Evolutionary conservation across 2,888 invertebrate species (phyloP).

Genomic region (Argynnis bischoffii): DNA sequence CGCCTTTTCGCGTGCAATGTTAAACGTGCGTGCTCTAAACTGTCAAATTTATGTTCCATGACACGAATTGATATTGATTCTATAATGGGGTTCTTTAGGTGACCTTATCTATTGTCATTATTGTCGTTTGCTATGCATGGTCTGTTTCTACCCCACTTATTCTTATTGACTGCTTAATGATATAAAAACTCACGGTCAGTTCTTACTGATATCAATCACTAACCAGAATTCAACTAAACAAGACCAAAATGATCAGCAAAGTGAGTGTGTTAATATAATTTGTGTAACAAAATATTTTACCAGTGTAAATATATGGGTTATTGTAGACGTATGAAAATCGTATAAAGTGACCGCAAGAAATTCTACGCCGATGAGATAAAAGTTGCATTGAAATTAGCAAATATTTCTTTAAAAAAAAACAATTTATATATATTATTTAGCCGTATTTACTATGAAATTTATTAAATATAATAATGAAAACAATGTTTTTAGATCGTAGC

Average conservation of each 20-base stretch:
- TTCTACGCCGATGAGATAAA: constrained; percentile 1
- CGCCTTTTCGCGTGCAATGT: constrained; percentile 14
- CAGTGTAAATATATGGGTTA: constrained; percentile 6
- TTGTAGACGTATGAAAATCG: constrained; percentile 30
- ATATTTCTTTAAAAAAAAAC: no score
- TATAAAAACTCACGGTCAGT: constrained; percentile 69
- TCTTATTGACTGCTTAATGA: constrained; percentile 57
- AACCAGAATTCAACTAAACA: constrained; percentile 53
- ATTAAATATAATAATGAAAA: not conserved
- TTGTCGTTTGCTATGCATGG: constrained; percentile 59
- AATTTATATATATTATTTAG: not conserved
- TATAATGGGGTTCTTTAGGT: constrained; percentile 57
- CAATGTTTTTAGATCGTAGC: constrained; percentile 34
- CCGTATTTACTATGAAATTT: not conserved
- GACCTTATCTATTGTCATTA: constrained; percentile 69
- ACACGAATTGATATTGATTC: constrained; percentile 65
- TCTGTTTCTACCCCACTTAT: constrained; percentile 65
- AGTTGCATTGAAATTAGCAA: not conserved
- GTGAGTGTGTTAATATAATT: constrained; percentile 53
- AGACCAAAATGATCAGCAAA: constrained; percentile 71
- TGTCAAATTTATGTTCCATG: constrained; percentile 55
- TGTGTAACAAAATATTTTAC: constrained; percentile 27
- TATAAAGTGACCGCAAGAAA: constrained; percentile 32
- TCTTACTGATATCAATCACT: constrained; percentile 65
- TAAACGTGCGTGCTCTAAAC: constrained; percentile 28